Evolutionary conservation across 1,140 invertebrate species (phyloP).

Genomic region (Paraescarpia echinospica): DNA sequence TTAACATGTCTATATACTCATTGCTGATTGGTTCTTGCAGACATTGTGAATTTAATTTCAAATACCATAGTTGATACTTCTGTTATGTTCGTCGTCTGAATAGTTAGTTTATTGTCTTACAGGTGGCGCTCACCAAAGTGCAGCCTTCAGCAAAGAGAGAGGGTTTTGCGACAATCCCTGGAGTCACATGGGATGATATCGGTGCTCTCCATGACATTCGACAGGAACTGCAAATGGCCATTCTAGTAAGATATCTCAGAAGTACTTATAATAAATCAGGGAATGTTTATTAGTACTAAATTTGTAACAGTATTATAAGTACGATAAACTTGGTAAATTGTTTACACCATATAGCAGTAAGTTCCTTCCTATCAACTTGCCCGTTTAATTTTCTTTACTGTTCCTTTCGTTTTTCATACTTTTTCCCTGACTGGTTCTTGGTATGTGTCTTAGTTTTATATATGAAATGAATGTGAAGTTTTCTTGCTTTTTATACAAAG

Average conservation of each 20-base stretch:
- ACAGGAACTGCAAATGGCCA: constrained; percentile 85
- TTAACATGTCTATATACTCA: neutral
- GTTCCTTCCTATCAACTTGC: neutral
- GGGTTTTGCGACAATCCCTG: constrained; percentile 96
- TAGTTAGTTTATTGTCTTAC: constrained; percentile 35
- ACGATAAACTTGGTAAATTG: neutral
- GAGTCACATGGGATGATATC: constrained; percentile 96
- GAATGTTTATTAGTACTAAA: neutral
- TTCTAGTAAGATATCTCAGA: constrained; percentile 68
- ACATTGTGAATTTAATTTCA: neutral
- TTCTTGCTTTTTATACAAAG: too few species aligned
- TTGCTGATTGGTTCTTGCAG: neutral
- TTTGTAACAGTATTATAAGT: neutral
- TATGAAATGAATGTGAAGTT: too few species aligned
- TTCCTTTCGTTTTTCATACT: neutral
- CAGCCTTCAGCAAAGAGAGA: constrained; percentile 90
- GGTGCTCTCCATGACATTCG: constrained; percentile 87
- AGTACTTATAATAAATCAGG: neutral
- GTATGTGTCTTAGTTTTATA: too few species aligned
- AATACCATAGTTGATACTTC: neutral
- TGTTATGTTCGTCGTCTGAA: neutral
- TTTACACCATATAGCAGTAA: neutral
- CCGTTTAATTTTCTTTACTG: neutral
- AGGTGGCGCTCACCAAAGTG: constrained; percentile 75
- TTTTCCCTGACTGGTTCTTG: too few species aligned